Percentiles rank a stretch among this genome's conserved stretches.
phyloP scores from a whole-genome alignment of 2,113 vertebrate species.

The Brachyhypopomus gauderio region DNA sequence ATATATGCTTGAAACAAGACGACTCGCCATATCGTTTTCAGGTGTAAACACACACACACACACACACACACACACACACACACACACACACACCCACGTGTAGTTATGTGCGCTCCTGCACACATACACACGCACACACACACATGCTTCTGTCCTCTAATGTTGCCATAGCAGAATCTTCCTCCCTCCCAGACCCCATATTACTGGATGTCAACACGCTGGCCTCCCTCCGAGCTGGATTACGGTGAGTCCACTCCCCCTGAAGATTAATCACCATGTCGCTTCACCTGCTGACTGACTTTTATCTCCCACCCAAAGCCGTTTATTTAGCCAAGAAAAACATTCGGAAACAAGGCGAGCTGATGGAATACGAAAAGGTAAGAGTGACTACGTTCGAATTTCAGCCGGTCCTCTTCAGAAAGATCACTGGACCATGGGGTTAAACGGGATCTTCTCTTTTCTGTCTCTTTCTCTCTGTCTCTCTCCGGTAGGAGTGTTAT shows the following conservation, averaged over 20 bases:
- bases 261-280: not conserved
- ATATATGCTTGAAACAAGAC: slow-evolving; percentile 75
- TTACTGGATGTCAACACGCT: slow-evolving; percentile 89
- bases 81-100: not conserved
- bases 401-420: not conserved
- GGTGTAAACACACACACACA: slow-evolving; percentile 67
- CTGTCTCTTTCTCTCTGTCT: not conserved
- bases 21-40: slow-evolving; percentile 90
- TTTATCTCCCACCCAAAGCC: slow-evolving; percentile 60
- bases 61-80: not conserved
- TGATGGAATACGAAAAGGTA: slow-evolving; percentile 91
- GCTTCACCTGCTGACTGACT: not conserved
- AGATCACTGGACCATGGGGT: not conserved
- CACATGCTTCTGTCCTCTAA: not conserved
- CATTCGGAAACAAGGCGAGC: slow-evolving; percentile 87
- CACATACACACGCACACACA: too few relatives aligned
- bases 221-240: slow-evolving; percentile 89
- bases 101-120: not conserved
- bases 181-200: slow-evolving; percentile 82
- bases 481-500: slow-evolving; percentile 80
- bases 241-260: slow-evolving; percentile 78
- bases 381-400: not conserved
- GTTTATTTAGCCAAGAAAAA: slow-evolving; percentile 95
- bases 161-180: slow-evolving; percentile 46
- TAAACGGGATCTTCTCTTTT: not conserved